Base-by-base conservation (phyloP, 2,888 invertebrate genomes). In the Pocota personata region DNA sequence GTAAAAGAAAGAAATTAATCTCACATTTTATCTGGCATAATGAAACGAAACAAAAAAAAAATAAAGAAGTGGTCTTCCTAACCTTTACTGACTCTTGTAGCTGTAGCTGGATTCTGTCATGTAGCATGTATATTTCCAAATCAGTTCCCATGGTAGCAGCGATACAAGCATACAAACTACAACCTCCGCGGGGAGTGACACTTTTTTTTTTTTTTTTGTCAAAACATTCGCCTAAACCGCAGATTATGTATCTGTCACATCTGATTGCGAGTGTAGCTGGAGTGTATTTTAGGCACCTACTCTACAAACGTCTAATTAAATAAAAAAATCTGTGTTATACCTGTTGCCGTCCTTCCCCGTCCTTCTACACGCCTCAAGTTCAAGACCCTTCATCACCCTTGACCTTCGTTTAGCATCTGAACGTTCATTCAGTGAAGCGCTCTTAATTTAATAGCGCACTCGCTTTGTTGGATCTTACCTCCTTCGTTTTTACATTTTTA, bases 391-490 rank as follows among this genome's bases (percentile, higher is more conserved):
- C 43, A 19, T 76, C 83, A 84, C 84, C 75, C 80, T 80, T 84
- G 79, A 80, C 84, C 84, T 84, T 75, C 84, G 83, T 75, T 69
- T 79, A 84, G 79, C 79, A 84, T 79, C 73, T 48, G 16, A 84
- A 73, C 46, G 73, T 50, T 55, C 46, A 12, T 58, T 66, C 66
- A 60, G 48, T 83, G 58, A 60, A 78, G 78, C 78, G 72, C 58
- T 83, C 78, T 66, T 55, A 82, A 72, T 72, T 77, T 77, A 72
- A 77, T 77, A 67, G 78, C 77, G 46, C 62, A 83, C 67, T 83
- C 72, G 48, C 40, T 78, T 78, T 73, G 67, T 83, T 83, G 40
- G 48, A 19, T 46, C 16, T 57, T 48, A 72, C 50, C 66, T 57
- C 48, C 55, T 62, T 32, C 27, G 32, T 62, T 64, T 78, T 50